These are phyloP conservation scores for Ramphastos sulfuratus DNA, from an alignment of 2,113 vertebrate genomes.

Conservation along the genomic window DNA sequence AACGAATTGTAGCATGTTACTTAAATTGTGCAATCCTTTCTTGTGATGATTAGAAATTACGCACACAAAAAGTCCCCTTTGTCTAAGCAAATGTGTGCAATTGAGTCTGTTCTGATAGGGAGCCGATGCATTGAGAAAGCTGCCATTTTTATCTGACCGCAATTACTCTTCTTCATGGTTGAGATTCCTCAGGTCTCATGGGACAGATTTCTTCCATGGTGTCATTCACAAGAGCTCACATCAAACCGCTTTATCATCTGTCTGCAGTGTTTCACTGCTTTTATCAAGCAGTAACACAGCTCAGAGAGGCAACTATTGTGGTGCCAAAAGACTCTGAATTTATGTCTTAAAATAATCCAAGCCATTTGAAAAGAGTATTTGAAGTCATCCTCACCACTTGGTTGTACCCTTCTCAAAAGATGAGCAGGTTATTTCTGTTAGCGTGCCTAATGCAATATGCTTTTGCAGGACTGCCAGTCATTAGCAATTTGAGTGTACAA, in stretches of 20 bases:
- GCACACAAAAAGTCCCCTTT: not conserved
- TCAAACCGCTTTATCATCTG: conserved; percentile 51
- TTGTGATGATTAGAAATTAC: not conserved
- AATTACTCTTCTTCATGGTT: conserved; percentile 41
- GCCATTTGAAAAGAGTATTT: conserved; percentile 3
- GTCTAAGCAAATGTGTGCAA: conserved; percentile 12
- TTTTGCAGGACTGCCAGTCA: conserved; percentile 4
- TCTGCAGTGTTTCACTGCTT: conserved; percentile 24
- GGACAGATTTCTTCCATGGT: conserved; percentile 33
- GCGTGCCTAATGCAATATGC: not conserved
- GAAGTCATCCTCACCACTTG: not conserved
- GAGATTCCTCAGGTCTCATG: conserved; percentile 18
- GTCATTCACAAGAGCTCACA: conserved; percentile 34
- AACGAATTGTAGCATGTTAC: not conserved
- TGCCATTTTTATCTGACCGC: conserved; percentile 26
- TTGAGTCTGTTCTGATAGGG: conserved; percentile 18
- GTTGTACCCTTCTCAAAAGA: not conserved
- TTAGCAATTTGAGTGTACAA: not conserved
- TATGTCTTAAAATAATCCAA: conserved; percentile 28
- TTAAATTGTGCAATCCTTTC: not conserved
- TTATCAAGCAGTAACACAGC: conserved; percentile 51
- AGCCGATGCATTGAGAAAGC: not conserved
- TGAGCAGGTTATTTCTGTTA: not conserved
- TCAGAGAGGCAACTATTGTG: not conserved
- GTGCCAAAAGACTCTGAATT: conserved; percentile 46